phyloP scores from a whole-genome alignment of 2,113 vertebrate genomes.

The Coracopsis vasa region DNA sequence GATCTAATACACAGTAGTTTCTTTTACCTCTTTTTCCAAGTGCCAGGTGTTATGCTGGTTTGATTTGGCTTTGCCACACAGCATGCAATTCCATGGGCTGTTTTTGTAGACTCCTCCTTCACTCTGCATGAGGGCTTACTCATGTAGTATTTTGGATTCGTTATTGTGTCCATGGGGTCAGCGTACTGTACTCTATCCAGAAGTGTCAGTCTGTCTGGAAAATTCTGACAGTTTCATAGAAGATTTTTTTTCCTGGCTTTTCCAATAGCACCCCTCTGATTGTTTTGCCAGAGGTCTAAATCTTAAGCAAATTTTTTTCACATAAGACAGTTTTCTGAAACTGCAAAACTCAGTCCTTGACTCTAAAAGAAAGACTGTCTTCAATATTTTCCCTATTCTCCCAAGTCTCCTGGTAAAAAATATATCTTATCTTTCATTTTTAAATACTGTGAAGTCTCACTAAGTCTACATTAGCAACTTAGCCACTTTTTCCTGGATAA shows the following conservation, averaged over 20 bases:
- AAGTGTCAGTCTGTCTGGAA: constrained; percentile 37
- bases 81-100: background rate
- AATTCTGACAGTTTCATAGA: background rate
- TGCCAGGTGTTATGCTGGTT: background rate
- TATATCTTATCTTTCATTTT: background rate
- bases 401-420: background rate
- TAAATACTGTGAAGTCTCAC: background rate
- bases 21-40: background rate
- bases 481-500: background rate
- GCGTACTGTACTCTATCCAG: constrained; percentile 7
- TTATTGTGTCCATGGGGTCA: background rate
- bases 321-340: background rate
- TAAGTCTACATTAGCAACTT: background rate
- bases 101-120: constrained; percentile 10
- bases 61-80: constrained; percentile 33
- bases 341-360: background rate
- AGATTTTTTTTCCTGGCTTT: constrained; percentile 10
- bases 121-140: background rate
- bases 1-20: background rate
- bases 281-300: constrained; percentile 12
- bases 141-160: constrained; percentile 1
- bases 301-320: background rate
- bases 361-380: background rate
- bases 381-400: background rate
- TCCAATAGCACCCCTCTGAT: background rate